Percentiles rank a stretch among this genome's conserved stretches.
These are phyloP conservation scores for Acanthurus leucopareius DNA, from an alignment of 2,797 vertebrate species.

Conservation along the genomic window DNA sequence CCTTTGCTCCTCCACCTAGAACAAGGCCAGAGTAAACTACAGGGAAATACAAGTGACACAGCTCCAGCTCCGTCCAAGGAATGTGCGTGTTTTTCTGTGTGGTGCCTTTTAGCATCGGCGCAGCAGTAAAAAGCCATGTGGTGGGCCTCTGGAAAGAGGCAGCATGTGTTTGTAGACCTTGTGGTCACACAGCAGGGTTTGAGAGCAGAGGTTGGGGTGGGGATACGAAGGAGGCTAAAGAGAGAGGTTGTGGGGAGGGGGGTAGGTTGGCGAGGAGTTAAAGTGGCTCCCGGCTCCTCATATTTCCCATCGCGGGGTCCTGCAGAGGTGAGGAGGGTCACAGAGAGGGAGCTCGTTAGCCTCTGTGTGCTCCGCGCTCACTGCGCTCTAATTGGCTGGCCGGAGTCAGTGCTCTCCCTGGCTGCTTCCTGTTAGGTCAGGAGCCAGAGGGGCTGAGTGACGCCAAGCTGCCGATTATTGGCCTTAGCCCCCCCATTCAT, in stretches of 20 bases:
- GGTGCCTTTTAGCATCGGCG: slow-evolving; percentile 51
- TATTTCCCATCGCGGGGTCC: slow-evolving; percentile 80
- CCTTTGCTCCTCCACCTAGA: slow-evolving; percentile 38
- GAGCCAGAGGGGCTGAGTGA: slow-evolving; percentile 70
- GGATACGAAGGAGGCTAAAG: slow-evolving; percentile 46
- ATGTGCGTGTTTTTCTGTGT: slow-evolving; percentile 53
- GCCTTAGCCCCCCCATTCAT: slow-evolving; percentile 62
- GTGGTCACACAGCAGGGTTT: slow-evolving; percentile 78
- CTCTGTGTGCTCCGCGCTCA: slow-evolving; percentile 65
- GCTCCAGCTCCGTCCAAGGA: slow-evolving; percentile 36
- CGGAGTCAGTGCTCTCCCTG: slow-evolving; percentile 64
- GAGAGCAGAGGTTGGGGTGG: slow-evolving; percentile 52
- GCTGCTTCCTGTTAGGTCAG: slow-evolving; percentile 81
- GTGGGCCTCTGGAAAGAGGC: slow-evolving; percentile 65
- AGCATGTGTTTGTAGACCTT: slow-evolving; percentile 83
- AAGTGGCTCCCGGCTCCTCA: slow-evolving; percentile 75
- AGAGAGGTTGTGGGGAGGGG: slow-evolving; percentile 18
- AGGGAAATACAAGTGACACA: slow-evolving; percentile 52
- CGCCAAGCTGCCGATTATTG: slow-evolving; percentile 70
- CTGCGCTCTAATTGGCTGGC: slow-evolving; percentile 74
- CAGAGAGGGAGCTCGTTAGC: slow-evolving; percentile 84
- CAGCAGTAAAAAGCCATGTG: slow-evolving; percentile 76
- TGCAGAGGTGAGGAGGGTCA: slow-evolving; percentile 83
- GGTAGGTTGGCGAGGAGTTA: slow-evolving; percentile 55
- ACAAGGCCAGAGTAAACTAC: slow-evolving; percentile 63